A percentile compares a stretch with the other conserved stretches of the same genome.
Evolutionary conservation across 2,888 invertebrate genomes (phyloP).

Genomic region (Icerya purchasi): DNA sequence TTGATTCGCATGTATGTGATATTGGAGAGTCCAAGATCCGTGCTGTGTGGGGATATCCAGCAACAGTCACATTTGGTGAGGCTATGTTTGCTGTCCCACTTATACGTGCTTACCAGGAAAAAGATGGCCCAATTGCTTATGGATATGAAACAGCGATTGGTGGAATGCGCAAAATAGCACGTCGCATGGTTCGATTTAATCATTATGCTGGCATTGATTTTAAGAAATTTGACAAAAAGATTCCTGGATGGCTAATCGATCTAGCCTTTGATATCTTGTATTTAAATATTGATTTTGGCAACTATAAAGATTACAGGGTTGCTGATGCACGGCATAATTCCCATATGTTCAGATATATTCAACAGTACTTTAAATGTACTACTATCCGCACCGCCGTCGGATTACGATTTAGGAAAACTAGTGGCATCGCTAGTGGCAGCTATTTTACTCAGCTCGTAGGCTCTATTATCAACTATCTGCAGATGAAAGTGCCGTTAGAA

Average conservation of each 20-base stretch:
- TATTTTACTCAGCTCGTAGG: conserved; percentile 2
- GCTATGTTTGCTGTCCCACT: too few relatives aligned
- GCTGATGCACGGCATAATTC: conserved; percentile 1
- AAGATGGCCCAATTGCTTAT: too few relatives aligned
- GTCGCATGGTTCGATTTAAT: too few relatives aligned
- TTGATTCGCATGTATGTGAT: too few relatives aligned
- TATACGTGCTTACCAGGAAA: too few relatives aligned
- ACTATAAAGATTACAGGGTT: conserved; percentile 11
- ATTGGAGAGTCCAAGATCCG: too few relatives aligned
- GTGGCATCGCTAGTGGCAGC: conserved; percentile 14
- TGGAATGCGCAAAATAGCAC: too few relatives aligned
- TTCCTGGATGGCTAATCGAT: conserved; percentile 12
- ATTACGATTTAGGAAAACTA: conserved; percentile 3
- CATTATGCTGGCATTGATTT: too few relatives aligned
- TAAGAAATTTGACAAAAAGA: conserved; percentile 12
- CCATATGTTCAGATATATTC: not conserved
- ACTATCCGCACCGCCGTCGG: conserved; percentile 8
- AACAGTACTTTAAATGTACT: conserved; percentile 12
- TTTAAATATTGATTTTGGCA: conserved; percentile 2
- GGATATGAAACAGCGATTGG: too few relatives aligned
- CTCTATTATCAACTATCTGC: not conserved
- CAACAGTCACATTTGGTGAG: too few relatives aligned
- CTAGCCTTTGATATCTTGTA: conserved; percentile 4
- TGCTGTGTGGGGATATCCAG: too few relatives aligned
- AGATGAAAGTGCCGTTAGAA: not conserved